These are phyloP conservation scores for Spongia lamella DNA, from an alignment of 37 sponge, comb jelly and placozoan species.

Conservation along the genomic window DNA sequence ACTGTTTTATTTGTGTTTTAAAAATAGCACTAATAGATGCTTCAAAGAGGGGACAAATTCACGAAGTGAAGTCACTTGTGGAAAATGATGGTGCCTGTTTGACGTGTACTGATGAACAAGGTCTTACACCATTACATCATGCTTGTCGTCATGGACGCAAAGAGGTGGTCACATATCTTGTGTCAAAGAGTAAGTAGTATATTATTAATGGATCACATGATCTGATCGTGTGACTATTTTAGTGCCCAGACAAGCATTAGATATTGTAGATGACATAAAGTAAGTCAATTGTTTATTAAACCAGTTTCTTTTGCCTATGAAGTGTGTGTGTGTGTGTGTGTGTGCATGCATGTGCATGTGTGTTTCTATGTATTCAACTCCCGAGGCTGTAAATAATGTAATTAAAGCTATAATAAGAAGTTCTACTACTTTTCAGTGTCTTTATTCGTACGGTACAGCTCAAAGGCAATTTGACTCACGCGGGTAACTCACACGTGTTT, in stretches of 20 bases:
- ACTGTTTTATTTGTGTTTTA: too few species aligned
- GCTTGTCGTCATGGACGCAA: constrained; percentile 75
- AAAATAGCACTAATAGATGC: too few species aligned
- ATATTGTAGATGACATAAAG: constrained; percentile 64
- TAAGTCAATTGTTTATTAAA: constrained; percentile 19
- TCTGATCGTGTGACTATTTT: not conserved
- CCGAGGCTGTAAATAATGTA: too few species aligned
- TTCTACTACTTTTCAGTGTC: constrained; percentile 6
- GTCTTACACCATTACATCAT: constrained; percentile 80
- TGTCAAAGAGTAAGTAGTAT: constrained; percentile 19
- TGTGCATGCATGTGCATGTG: too few species aligned
- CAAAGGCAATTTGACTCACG: too few species aligned
- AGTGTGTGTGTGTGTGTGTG: not conserved
- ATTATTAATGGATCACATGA: too few species aligned
- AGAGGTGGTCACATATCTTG: constrained; percentile 59
- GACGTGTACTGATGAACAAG: constrained; percentile 55
- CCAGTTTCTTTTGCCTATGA: not conserved
- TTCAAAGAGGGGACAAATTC: too few species aligned
- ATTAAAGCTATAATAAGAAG: too few species aligned
- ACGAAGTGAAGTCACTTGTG: constrained; percentile 20
- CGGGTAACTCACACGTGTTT: too few species aligned
- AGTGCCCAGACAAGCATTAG: constrained; percentile 55
- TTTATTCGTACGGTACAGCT: too few species aligned
- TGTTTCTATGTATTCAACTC: too few species aligned
- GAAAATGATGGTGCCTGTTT: constrained; percentile 49